These are phyloP conservation scores for Conger conger DNA, from an alignment of 2,113 vertebrate species.

Conservation along the genomic window DNA sequence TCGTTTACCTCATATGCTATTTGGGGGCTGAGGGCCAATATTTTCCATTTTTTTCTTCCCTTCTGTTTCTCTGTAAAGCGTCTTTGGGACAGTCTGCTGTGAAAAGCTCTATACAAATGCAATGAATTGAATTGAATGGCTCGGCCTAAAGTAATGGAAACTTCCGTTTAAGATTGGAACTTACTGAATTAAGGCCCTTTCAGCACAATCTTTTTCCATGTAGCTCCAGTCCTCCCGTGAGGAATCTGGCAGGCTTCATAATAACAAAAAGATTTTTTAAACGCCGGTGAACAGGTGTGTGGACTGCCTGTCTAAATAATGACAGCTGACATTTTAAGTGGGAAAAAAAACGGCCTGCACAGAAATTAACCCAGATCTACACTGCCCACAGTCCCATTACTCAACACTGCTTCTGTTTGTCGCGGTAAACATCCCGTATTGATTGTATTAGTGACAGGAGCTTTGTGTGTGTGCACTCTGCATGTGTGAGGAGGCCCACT, in stretches of 20 bases:
- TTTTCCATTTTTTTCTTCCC: too few relatives aligned
- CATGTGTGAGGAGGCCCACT: neutral
- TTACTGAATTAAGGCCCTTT: neutral
- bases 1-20: too few relatives aligned
- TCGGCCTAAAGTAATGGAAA: conserved; percentile 3
- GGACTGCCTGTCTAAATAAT: neutral
- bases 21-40: too few relatives aligned
- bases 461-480: neutral
- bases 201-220: neutral
- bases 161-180: neutral
- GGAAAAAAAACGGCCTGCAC: neutral
- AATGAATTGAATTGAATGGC: too few relatives aligned
- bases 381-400: neutral
- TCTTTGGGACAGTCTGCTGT: too few relatives aligned
- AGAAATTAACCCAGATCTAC: neutral
- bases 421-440: neutral
- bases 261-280: neutral
- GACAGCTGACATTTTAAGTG: neutral
- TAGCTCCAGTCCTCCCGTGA: neutral
- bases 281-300: neutral
- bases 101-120: too few relatives aligned
- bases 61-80: too few relatives aligned
- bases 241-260: neutral
- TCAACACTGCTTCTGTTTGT: neutral
- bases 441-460: neutral